Evolutionary conservation across 1,140 invertebrate genomes (phyloP).

Genomic region (Diploscapter pachys): DNA sequence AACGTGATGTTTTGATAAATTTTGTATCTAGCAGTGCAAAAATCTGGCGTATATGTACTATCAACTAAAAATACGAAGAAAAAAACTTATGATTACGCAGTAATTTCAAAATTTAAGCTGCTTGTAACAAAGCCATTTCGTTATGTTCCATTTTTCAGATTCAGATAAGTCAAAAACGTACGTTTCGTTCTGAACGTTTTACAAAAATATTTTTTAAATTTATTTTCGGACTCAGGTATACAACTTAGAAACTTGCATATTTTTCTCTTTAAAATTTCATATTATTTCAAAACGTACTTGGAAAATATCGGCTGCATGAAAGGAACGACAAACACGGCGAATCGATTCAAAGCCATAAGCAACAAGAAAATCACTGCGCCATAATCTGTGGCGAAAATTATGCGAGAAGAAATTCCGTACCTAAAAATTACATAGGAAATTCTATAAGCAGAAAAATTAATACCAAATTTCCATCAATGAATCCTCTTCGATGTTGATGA

Average conservation of each 20-base stretch:
- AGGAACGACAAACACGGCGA: constrained; percentile 15
- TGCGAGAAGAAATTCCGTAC: neutral
- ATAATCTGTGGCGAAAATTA: constrained; percentile 13
- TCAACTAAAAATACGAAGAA: no score
- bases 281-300: constrained; percentile 1
- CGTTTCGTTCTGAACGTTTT: no score
- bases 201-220: no score
- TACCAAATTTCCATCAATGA: neutral
- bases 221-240: no score
- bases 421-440: constrained; percentile 1
- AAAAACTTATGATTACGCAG: no score
- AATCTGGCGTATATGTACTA: no score
- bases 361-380: constrained; percentile 6
- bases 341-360: constrained; percentile 16
- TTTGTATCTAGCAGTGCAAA: no score
- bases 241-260: neutral
- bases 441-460: neutral
- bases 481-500: constrained; percentile 5
- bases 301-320: neutral
- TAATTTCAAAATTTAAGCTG: no score
- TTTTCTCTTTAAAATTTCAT: neutral
- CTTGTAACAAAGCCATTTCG: no score
- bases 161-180: no score
- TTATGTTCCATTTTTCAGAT: no score
- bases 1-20: no score